phyloP scores from a whole-genome alignment of 2,797 vertebrate genomes.

The Gadopsis bispinosus region DNA sequence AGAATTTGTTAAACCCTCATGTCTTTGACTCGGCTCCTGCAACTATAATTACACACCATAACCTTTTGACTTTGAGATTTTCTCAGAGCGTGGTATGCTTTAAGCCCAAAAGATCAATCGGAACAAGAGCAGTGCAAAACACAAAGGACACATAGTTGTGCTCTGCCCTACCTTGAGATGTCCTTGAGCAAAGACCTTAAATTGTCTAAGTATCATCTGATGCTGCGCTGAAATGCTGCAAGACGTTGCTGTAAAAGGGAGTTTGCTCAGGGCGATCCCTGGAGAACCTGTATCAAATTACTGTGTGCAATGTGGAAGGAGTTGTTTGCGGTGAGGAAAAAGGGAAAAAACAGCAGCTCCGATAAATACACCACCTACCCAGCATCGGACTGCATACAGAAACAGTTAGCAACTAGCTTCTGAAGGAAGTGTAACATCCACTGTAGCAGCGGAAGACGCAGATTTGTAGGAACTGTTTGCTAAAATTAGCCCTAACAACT shows the following conservation, averaged over 20 bases:
- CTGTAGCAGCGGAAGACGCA: too few species aligned
- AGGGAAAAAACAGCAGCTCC: too few species aligned
- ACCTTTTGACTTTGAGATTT: slow-evolving; percentile 14
- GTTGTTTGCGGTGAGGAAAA: background rate
- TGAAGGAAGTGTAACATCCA: too few species aligned
- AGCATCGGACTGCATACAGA: too few species aligned
- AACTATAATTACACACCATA: slow-evolving; percentile 6
- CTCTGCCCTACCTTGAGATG: background rate
- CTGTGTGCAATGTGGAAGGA: background rate
- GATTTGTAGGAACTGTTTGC: too few species aligned
- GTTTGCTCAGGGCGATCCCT: background rate
- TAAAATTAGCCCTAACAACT: too few species aligned
- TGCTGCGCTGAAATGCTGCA: background rate
- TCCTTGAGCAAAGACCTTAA: background rate
- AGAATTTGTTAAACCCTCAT: background rate
- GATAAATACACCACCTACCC: too few species aligned
- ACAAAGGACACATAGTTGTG: background rate
- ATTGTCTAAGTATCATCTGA: too few species aligned
- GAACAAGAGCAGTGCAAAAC: background rate
- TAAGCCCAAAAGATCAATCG: background rate
- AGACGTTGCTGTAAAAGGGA: background rate
- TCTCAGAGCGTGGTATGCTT: background rate
- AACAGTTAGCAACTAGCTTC: too few species aligned
- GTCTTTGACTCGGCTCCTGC: slow-evolving; percentile 8
- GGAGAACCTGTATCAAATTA: background rate